These are phyloP conservation scores for Anguilla obscura DNA, from an alignment of 2,797 vertebrate genomes.

Conservation along the genomic window DNA sequence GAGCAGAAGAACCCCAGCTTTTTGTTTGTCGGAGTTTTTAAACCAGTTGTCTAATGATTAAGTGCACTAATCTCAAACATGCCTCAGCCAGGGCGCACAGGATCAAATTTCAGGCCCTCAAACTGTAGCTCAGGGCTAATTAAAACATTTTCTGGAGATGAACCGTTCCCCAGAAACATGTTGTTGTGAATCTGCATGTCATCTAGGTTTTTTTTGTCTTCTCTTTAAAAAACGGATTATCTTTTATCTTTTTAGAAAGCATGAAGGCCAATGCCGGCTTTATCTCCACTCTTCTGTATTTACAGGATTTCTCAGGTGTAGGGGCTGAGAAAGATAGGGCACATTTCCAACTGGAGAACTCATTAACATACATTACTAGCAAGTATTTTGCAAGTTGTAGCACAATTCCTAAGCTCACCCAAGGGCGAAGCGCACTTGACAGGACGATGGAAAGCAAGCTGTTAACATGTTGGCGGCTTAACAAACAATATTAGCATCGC, in stretches of 20 bases:
- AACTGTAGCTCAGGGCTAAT: slow-evolving; percentile 74
- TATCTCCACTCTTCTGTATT: slow-evolving; percentile 64
- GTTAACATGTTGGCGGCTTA: slow-evolving; percentile 75
- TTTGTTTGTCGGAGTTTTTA: slow-evolving; percentile 66
- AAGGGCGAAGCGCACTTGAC: slow-evolving; percentile 73
- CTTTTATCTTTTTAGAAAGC: slow-evolving; percentile 67
- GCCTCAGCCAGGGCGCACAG: slow-evolving; percentile 67
- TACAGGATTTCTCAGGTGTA: slow-evolving; percentile 55
- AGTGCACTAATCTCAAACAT: slow-evolving; percentile 75
- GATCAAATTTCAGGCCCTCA: slow-evolving; percentile 74
- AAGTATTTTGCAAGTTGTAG: slow-evolving; percentile 75
- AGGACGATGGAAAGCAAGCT: slow-evolving; percentile 69
- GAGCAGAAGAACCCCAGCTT: slow-evolving; percentile 16
- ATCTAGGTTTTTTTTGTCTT: slow-evolving; percentile 55
- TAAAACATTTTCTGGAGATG: slow-evolving; percentile 78
- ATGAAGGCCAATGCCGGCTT: slow-evolving; percentile 69
- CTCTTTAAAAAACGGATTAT: slow-evolving; percentile 46
- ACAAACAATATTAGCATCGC: slow-evolving; percentile 72
- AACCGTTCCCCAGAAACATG: slow-evolving; percentile 72
- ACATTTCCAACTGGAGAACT: slow-evolving; percentile 66
- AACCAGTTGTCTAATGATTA: slow-evolving; percentile 78
- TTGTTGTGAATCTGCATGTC: slow-evolving; percentile 73
- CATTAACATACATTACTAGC: slow-evolving; percentile 76
- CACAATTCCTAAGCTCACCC: slow-evolving; percentile 75
- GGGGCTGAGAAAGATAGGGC: slow-evolving; percentile 1